Evolutionary conservation across 2,113 vertebrate genomes (phyloP), one percentile per base, ranked within the genome.

Genomic region (Hiodon alosoides): DNA sequence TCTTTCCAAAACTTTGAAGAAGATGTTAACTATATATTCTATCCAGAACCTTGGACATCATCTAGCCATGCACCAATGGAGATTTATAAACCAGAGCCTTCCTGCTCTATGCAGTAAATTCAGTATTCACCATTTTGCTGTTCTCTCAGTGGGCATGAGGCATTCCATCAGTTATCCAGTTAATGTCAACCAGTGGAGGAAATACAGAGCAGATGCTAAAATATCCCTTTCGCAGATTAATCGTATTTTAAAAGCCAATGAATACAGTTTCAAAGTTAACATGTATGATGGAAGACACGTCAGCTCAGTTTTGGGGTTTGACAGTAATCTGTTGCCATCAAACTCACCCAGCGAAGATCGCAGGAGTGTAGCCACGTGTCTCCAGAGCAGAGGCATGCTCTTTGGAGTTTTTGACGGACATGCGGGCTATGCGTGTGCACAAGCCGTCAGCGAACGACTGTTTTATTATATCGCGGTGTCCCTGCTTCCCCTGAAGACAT

Each of bases 391-490:
- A 0, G 85, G 84, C 0, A 66, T 87, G 60, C 71, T 88, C 58
- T 83, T 88, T 0, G 86, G 86, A 0, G 87, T 89, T n/a, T 90
- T 89, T 2, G 88, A 90, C 0, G 88, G 87, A 4, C 88, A 90
- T 7, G 85, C 79, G 0, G 87, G 89, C 67, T 69, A 67, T 13
- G 84, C 85, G 0, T 90, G 89, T 3, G 87, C 86, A 0, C 83
- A 88, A 3, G 79, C 83, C 0, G 72, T 90, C 67, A 89, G 87
- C 70, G 87, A 89, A 70, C 79, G 89, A 46, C 85, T 89, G 31
- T 83, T 90, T 66, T 88, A 90, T 71, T 88, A 90, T 78, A 72
- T 89, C 3, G 76, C 83, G 0, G 80, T 89, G 74, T 85, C 87
- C 4, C 74, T 76, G 47, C 82, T 90, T 48, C 85, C 88, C 0